Base-by-base conservation (phyloP, 1,140 invertebrate species). In the Halictus rubicundus region DNA sequence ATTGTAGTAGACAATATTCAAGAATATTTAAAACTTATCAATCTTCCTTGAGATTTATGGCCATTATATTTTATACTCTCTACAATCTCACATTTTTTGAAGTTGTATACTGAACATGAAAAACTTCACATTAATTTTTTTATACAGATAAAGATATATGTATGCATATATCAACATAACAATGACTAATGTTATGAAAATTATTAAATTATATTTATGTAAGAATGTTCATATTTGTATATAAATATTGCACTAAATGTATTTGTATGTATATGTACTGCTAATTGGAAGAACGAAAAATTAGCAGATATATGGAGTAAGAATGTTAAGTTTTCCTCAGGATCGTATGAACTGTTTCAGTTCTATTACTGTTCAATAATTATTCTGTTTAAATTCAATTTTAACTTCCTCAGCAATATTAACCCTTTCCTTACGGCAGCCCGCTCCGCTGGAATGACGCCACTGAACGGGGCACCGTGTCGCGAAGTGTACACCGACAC, bases 141-240 rank as follows among this genome's bases (percentile, higher is more conserved):
- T 8, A 37, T 57, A 21, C 14, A 2, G 71, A 23, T n/a, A 63
- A 57, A 12, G 42, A 23, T 65, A 27, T 23, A 6, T 66, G 32
- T 63, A 23, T 39, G 1, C 60, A 19, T 61, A 65, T 72, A 65
- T 39, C 19, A 39, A n/a, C 32, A n/a, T 54, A 74, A n/a, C 21
- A 57, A 60, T 21, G 23, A 25, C 39, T 23, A 66, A 10, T 65
- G 32, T 68, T 79, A 25, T 19, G 49, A 84, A 9, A 46, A 60
- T 54, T 70, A 5, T 82, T 74, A 80, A 69, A 76, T 77, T 70
- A 39, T 86, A 78, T 84, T 65, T 84, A 74, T 66, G 68, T 72
- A 54, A 82, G 73, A 54, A 19, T 79, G 16, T 78, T 73, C 69
- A 83, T 78, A 74, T 80, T 68, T 69, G 59, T 73, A 64, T 76